A percentile compares a stretch with the other conserved stretches of the same genome.
These are phyloP conservation scores for Acleris emargana DNA, from an alignment of 2,888 invertebrate genomes.

Conservation along the genomic window DNA sequence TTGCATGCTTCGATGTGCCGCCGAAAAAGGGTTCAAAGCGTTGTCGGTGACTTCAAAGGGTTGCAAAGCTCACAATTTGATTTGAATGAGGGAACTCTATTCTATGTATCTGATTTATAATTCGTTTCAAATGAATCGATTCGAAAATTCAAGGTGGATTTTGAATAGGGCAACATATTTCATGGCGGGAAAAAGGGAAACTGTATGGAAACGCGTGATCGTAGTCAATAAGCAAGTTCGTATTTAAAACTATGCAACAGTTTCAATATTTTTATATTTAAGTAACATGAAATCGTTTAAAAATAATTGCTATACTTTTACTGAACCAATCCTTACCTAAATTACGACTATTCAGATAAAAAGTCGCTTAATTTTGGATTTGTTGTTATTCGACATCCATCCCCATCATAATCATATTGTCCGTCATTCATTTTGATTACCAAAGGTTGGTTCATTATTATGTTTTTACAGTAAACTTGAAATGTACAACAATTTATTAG, in stretches of 20 bases:
- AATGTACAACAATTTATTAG: not conserved
- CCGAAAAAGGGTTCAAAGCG: too few relatives aligned
- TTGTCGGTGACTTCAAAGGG: too few relatives aligned
- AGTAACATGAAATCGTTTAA: not conserved
- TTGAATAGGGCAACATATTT: conserved; percentile 7
- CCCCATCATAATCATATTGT: not conserved
- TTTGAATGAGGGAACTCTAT: too few relatives aligned
- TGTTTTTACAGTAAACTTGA: not conserved
- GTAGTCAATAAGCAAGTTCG: too few relatives aligned
- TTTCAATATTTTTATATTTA: too few relatives aligned
- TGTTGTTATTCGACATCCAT: conserved; percentile 3
- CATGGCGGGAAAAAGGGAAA: conserved; percentile 22
- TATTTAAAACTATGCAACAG: too few relatives aligned
- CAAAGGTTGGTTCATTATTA: not conserved
- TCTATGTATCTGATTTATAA: too few relatives aligned
- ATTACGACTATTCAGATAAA: not conserved
- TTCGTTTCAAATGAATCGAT: too few relatives aligned
- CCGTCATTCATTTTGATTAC: conserved; percentile 1
- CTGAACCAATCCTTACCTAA: not conserved
- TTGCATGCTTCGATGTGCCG: too few relatives aligned
- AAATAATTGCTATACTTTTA: not conserved
- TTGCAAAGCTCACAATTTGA: too few relatives aligned
- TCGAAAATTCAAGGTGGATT: too few relatives aligned
- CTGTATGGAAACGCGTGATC: too few relatives aligned
- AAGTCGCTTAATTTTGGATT: conserved; percentile 4